These are phyloP conservation scores for Albula glossodonta DNA, from an alignment of 2,113 vertebrate genomes.

Conservation along the genomic window DNA sequence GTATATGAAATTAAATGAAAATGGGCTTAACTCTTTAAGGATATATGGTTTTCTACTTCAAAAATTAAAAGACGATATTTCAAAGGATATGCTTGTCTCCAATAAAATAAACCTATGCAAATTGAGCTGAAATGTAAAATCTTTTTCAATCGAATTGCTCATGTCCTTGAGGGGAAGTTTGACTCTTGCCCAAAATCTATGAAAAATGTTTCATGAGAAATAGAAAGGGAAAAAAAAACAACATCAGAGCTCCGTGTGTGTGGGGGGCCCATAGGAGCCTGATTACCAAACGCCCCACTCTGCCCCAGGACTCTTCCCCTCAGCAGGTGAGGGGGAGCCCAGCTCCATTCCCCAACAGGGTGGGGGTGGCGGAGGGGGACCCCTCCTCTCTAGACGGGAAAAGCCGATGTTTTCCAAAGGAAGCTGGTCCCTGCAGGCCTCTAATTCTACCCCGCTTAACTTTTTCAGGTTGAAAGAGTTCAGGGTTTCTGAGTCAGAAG, in stretches of 20 bases:
- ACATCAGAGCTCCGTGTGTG: not conserved
- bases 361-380: conserved; percentile 23
- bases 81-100: too few relatives aligned
- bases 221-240: not conserved
- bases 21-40: too few relatives aligned
- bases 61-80: too few relatives aligned
- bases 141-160: too few relatives aligned
- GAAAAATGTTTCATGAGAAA: not conserved
- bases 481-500: conserved; percentile 40
- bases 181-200: too few relatives aligned
- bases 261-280: not conserved
- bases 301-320: not conserved
- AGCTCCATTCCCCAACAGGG: not conserved
- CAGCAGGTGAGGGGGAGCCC: not conserved
- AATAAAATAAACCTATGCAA: too few relatives aligned
- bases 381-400: conserved; percentile 45
- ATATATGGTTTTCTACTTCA: too few relatives aligned
- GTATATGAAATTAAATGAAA: too few relatives aligned
- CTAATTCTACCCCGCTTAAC: conserved; percentile 38
- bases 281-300: conserved; percentile 12
- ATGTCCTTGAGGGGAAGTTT: too few relatives aligned
- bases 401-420: conserved; percentile 62
- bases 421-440: conserved; percentile 45
- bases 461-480: conserved; percentile 59
- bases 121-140: too few relatives aligned